Base-by-base conservation (phyloP, 2,113 vertebrate genomes). In the Cyrtonyx montezumae region DNA sequence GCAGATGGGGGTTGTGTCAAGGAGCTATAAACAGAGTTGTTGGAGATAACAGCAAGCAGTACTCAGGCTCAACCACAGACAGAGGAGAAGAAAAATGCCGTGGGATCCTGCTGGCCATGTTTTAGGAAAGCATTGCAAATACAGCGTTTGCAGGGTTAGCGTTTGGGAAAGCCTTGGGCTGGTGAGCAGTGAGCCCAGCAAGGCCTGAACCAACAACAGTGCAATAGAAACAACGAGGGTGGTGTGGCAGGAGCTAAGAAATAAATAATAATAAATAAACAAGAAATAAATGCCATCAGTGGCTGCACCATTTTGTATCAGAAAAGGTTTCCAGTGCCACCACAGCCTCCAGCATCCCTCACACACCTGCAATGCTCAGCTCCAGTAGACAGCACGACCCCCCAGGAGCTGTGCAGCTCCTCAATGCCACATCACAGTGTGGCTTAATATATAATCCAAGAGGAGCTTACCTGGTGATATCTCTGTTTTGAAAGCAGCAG, bases 21-120 rank as follows among this genome's bases (percentile, higher is more conserved):
- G 87, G 87, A 91, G 63, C 53, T 94, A 79, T 95, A 83, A 96
- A 91, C 79, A 62, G 67, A 67, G 82, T 77, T 73, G 81, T 89
- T 84, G 93, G 66, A 55, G 82, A 62, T 85, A 8, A 55, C 71
- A 70, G 65, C 9, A 46, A 85, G 55, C 59, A 40, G 59, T 65
- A 84, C 84, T 81, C 2, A 2, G 85, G 46, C n/a, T 88, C 84
- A 75, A 22, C 30, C 19, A 20, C 53, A 91, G 59, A 79, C 23
- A 76, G 53, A 45, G n/a, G 53, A 45, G n/a, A 76, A 89, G 66
- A 89, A 77, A 80, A 83, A 37, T 65, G 40, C 53, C 15, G 16
- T 37, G 53, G 58, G 37, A 66, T 84, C 48, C 58, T 88, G 26
- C 45, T 25, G 63, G 70, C 26, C 23, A 1, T 1, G 9, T 16